Evolutionary conservation across 1,140 invertebrate genomes (phyloP), one percentile per base, ranked within the genome.

Genomic region (Ctenoplectra terminalis): DNA sequence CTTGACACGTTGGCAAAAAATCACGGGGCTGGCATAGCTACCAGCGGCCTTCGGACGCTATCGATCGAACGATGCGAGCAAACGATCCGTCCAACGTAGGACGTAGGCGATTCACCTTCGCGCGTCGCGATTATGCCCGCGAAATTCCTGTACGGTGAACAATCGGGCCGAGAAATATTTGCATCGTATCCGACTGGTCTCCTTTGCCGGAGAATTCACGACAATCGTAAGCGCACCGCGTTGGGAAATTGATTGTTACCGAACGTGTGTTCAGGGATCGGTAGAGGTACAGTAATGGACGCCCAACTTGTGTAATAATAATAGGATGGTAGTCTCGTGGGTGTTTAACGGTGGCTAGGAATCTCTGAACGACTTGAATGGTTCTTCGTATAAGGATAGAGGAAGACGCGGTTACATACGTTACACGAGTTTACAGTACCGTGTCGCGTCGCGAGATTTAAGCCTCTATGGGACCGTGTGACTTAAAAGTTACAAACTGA

Each of bases 1-100:
- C 50, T 84, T 72, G 73, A 64, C 67, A 78, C 20, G 40, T 50
- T 37, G 40, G 46, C n/a, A 26, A 43, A 80, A 69, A 50, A 70
- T 70, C 52, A 3, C 48, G 37, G 15, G 7, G n/a, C 43, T 84
- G 40, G 63, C 74, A 75, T 67, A 60, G 17, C 56, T 74, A 40
- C 11, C 3, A 20, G 20, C 29, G 61, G 15, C 58, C 63, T 84
- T 85, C 60, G 2, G 23, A 67, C 20, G 37, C 60, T 69, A 46
- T 73, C 43, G 61, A 64, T 54, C 50, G 40, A 75, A 4, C 29
- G 23, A 69, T 29, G 75, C 60, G 48, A 61, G 61, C 29, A 34
- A 58, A 15, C 66, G 13, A 64, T 26, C 58, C 52, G 74, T 61
- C 20, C 26, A 2, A 52, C 46, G 69, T 31, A 17, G 20, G 4